Evolutionary conservation across 2,113 vertebrate genomes (phyloP), one percentile per base, ranked within the genome.

Genomic region (Tautogolabrus adspersus): DNA sequence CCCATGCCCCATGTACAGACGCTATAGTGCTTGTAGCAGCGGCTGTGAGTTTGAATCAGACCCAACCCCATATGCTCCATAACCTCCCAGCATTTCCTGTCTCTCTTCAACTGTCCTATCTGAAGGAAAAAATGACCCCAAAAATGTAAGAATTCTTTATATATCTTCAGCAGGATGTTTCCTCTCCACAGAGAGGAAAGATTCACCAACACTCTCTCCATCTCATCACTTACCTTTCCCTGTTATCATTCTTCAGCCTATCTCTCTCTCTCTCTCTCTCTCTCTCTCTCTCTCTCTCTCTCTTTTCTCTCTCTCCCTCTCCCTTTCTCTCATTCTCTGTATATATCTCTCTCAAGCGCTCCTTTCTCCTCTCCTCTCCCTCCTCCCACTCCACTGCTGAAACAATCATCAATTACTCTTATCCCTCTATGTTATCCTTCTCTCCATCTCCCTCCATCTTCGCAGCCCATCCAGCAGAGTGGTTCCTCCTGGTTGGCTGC

Each of bases 331-430:
- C 58, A 30, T 46, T 47, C 6, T 58, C 34, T 69, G 13, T 42
- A 7, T 70, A 23, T 26, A 42, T 47, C 62, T 72, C 52, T 69
- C 88, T 90, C 87, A 6, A 34, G 30, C 30, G 6, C 64, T 86
- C 89, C 79, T n/a, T n/a, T n/a, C n/a, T n/a, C 87, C 79, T 90
- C 89, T 86, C 91, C 59, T 84, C 84, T 86, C 86, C 73, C 88
- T 91, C 92, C 92, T 83, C 88, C 89, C 84, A 55, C 69, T 89
- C 88, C 90, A 90, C 88, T 90, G 93, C 93, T 96, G 95, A 97
- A 97, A 97, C 95, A 97, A 96, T 96, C 96, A 97, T 98, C 96
- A 96, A 95, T 98, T 97, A 97, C 95, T 89, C 94, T 96, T 96
- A 97, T 96, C 96, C 94, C 93, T 94, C 91, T 82, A 86, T 95